phyloP scores from a whole-genome alignment of 2,888 invertebrate species.

The Odontocolon sp. region DNA sequence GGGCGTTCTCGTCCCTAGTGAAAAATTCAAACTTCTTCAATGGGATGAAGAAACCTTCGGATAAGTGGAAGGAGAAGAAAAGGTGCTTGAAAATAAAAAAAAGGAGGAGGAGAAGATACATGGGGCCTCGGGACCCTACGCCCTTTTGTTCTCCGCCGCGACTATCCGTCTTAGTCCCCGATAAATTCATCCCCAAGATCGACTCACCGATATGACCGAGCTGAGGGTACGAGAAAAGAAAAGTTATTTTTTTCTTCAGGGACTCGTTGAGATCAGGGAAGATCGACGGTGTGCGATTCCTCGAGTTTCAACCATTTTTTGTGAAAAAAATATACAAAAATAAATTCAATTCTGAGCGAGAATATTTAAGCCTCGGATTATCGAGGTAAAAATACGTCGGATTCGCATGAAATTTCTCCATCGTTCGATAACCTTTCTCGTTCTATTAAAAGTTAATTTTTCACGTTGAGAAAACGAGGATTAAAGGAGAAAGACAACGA shows the following conservation, averaged over 20 bases:
- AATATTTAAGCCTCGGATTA: not conserved
- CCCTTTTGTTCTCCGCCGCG: constrained; percentile 43
- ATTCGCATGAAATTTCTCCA: not conserved
- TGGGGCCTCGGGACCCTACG: constrained; percentile 48
- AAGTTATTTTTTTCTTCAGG: constrained; percentile 43
- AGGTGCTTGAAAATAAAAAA: too few species aligned
- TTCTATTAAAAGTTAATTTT: constrained; percentile 42
- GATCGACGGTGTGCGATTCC: too few species aligned
- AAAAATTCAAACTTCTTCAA: constrained; percentile 49
- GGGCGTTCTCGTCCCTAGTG: constrained; percentile 32
- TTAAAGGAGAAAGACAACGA: constrained; percentile 22
- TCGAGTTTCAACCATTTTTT: too few species aligned
- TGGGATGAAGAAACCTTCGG: constrained; percentile 16
- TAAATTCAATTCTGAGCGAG: too few species aligned
- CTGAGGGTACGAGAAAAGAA: constrained; percentile 13
- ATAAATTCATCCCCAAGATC: constrained; percentile 62
- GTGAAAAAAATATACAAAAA: too few species aligned
- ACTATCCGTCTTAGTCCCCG: constrained; percentile 60
- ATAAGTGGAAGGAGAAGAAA: not conserved
- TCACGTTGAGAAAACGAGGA: constrained; percentile 44
- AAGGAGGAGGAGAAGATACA: constrained; percentile 15
- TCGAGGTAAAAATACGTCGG: not conserved
- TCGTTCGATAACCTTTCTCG: constrained; percentile 23
- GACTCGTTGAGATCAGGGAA: too few species aligned
- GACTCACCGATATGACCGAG: constrained; percentile 30